A percentile compares a stretch with the other conserved stretches of the same genome.
These are phyloP conservation scores for Xyliphius kryptos DNA, from an alignment of 2,113 vertebrate species.

Conservation along the genomic window DNA sequence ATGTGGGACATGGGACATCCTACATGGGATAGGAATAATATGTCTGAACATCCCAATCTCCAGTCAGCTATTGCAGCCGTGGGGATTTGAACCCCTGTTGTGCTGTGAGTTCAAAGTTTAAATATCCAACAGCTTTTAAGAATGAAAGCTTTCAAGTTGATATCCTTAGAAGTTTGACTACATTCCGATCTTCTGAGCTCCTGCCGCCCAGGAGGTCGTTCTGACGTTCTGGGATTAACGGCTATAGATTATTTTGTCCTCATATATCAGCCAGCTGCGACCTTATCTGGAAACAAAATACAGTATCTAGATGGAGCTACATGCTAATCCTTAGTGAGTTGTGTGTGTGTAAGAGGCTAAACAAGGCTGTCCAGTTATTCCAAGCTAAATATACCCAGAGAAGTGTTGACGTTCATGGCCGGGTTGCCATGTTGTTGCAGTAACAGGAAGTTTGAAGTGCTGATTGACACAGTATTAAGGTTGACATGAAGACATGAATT, in stretches of 20 bases:
- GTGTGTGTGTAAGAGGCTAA: background rate
- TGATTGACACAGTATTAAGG: conserved; percentile 8
- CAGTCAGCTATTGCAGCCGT: too few relatives aligned
- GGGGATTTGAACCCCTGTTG: too few relatives aligned
- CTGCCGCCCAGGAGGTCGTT: background rate
- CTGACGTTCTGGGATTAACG: conserved; percentile 11
- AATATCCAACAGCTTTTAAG: background rate
- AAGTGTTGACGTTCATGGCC: background rate
- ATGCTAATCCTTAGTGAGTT: background rate
- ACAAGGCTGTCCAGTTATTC: conserved; percentile 3
- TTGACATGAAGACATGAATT: background rate
- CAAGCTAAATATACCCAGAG: conserved; percentile 4
- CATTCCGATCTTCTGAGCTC: conserved; percentile 1
- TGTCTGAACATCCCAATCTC: too few relatives aligned
- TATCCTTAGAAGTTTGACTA: background rate
- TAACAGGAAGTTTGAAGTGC: background rate
- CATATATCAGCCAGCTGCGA: background rate
- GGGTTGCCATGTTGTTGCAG: background rate
- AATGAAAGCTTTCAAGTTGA: background rate
- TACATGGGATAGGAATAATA: too few relatives aligned
- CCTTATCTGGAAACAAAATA: background rate
- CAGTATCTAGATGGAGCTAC: background rate
- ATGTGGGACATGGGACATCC: too few relatives aligned
- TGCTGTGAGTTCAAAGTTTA: background rate
- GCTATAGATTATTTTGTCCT: background rate